A percentile compares a stretch with the other conserved stretches of the same genome.
These are phyloP conservation scores for Falco novaeseelandiae DNA, from an alignment of 2,797 vertebrate species.

Conservation along the genomic window DNA sequence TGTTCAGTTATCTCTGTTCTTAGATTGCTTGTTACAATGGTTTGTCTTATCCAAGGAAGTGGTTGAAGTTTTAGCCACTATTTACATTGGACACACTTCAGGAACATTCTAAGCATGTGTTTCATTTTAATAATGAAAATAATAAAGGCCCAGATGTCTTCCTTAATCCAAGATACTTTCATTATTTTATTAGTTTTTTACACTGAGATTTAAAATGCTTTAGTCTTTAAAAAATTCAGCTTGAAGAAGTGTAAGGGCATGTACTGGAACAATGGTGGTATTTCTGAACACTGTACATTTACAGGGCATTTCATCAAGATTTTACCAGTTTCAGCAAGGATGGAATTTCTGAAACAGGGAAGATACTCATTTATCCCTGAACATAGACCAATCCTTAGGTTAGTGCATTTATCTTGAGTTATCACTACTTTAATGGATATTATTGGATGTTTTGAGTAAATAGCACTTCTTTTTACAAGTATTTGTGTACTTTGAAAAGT, in stretches of 20 bases:
- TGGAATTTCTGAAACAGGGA: neutral
- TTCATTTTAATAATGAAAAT: neutral
- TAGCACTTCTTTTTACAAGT: neutral
- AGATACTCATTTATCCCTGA: neutral
- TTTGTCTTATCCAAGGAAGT: neutral
- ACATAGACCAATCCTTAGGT: neutral
- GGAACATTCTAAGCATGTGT: neutral
- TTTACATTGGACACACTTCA: neutral
- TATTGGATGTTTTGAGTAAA: neutral
- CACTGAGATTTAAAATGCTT: neutral
- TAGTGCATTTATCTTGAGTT: neutral
- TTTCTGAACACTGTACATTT: neutral
- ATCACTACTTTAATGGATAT: neutral
- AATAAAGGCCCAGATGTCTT: neutral
- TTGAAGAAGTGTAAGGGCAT: neutral
- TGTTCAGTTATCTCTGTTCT: neutral
- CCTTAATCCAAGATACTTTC: neutral
- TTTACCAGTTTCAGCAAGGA: neutral
- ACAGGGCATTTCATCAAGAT: neutral
- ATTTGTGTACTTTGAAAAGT: neutral
- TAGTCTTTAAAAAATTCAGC: neutral
- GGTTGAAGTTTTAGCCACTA: neutral
- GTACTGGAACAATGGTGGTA: neutral
- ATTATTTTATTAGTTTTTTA: neutral
- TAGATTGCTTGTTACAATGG: neutral